These are phyloP conservation scores for Rhynchomys soricoides DNA, from an alignment of 2,113 vertebrate genomes.

Conservation along the genomic window DNA sequence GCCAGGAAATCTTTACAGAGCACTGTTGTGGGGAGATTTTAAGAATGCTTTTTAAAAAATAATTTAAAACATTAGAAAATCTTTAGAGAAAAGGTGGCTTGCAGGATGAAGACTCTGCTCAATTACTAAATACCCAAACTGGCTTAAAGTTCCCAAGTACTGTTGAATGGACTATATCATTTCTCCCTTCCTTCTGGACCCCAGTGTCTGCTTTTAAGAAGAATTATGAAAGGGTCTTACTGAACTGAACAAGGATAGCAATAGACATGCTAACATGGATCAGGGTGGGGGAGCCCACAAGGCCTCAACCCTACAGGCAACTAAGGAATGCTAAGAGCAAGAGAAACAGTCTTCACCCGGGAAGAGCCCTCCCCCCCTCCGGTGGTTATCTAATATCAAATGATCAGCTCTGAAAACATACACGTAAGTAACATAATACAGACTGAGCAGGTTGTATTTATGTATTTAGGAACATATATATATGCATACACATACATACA, in stretches of 20 bases:
- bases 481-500: background rate
- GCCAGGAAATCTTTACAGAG: background rate
- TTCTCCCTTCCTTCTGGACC: background rate
- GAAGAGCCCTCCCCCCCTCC: background rate
- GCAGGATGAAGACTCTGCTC: background rate
- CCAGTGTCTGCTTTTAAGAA: background rate
- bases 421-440: background rate
- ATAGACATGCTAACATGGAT: background rate
- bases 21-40: background rate
- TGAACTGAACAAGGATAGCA: background rate
- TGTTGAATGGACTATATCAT: background rate
- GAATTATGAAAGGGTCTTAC: background rate
- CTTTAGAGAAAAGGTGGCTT: constrained; percentile 32
- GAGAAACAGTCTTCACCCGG: background rate
- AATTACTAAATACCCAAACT: background rate
- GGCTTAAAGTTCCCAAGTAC: background rate
- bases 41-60: background rate
- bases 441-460: background rate
- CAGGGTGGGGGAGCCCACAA: background rate
- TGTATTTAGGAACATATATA: background rate
- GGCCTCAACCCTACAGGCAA: background rate
- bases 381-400: background rate
- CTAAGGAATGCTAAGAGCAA: background rate
- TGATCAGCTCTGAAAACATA: background rate
- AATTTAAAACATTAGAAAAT: background rate